Base-by-base conservation (phyloP, 2,888 invertebrate species). In the Capitulum mitella region DNA sequence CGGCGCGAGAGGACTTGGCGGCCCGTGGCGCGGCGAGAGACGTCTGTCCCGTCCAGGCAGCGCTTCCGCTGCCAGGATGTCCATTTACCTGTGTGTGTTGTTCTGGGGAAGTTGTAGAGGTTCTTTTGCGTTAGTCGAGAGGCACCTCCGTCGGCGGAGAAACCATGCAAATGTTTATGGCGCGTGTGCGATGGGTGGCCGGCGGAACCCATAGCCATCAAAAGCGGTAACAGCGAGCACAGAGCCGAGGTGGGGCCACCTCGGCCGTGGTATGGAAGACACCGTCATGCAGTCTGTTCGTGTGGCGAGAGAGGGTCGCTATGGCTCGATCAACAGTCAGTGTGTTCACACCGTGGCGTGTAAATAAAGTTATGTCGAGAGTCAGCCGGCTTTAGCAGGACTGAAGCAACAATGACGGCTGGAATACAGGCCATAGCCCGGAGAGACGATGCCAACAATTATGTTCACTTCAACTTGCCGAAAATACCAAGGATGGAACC, bases 311-410 rank as follows among this genome's bases (percentile, higher is more conserved):
- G 58, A 8, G 0, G 29, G 10, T n/a, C 58, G 61, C 61, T 8
- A n/a, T 16, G 61, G 29, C 61, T 12, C 32, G 14, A 32, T 32
- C 32, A 32, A 32, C 61, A 61, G 61, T 61, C 61, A 61, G 61
- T 61, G 61, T 61, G n/a, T 61, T 61, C n/a, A 61, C 61, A 10
- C 32, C n/a, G 61, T 16, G 61, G 32, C 61, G 61, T 61, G 61
- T 61, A 61, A 61, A 61, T 61, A 61, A n/a, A 61, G 61, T 61
- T 61, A 61, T 61, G 61, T 61, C 32, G 61, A 61, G 54, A 54
- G 54, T 16, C 26, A 6, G 54, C 16, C 54, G 26, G n/a, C n/a
- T n/a, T n/a, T n/a, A n/a, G n/a, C n/a, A n/a, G n/a, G n/a, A n/a
- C n/a, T n/a, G n/a, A n/a, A n/a, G n/a, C n/a, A n/a, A n/a, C n/a